Conservation (phyloP, 2,113 vertebrate genomes). For the Tylochromis polylepis region DNA sequence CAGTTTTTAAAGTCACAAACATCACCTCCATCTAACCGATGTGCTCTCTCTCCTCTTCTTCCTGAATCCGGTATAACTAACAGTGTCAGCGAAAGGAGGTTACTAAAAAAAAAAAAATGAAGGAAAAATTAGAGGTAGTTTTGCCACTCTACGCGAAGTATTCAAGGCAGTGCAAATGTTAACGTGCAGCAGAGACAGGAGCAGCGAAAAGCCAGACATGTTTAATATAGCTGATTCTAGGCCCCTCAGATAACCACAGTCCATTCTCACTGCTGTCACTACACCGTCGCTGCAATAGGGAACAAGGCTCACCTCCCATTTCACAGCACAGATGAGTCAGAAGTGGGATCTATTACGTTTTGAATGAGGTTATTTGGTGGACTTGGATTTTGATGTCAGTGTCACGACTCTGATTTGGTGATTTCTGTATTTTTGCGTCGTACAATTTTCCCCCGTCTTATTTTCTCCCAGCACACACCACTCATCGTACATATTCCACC, state of each 20-base stretch:
- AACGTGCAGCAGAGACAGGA: background rate
- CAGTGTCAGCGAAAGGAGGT: background rate
- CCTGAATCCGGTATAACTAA: background rate
- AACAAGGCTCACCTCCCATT: background rate
- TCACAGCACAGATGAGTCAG: background rate
- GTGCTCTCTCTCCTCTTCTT: background rate
- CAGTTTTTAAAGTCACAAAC: conserved; percentile 27
- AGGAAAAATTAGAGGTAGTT: background rate
- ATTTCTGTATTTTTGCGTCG: background rate
- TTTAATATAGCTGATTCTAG: background rate
- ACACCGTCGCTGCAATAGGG: background rate
- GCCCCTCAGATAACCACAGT: background rate
- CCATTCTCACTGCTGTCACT: background rate
- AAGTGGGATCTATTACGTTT: background rate
- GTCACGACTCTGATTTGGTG: background rate
- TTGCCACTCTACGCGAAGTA: background rate
- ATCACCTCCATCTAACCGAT: background rate
- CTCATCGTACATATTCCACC: background rate
- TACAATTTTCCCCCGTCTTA: background rate
- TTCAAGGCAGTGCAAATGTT: background rate
- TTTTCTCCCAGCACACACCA: background rate
- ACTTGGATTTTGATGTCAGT: background rate
- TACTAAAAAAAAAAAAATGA: background rate
- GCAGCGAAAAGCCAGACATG: background rate
- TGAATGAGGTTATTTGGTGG: background rate